Evolutionary conservation across 2,888 invertebrate genomes (phyloP), one percentile per base, ranked within the genome.

Genomic region (Petrolisthes manimaculis): DNA sequence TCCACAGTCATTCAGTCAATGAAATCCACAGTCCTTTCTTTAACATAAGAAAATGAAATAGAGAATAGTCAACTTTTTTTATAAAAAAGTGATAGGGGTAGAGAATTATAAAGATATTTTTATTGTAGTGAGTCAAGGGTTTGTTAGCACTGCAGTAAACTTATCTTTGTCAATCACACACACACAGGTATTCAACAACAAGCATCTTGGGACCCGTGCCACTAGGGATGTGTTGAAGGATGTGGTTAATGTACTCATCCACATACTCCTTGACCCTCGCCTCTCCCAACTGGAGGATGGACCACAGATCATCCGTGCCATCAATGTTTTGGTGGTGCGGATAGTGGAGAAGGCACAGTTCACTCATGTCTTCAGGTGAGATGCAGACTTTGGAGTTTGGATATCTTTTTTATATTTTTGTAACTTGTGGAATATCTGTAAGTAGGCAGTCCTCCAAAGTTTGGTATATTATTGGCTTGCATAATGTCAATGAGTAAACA

Each of bases 291-390:
- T 95, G 90, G 93, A 93, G n/a, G 94, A 94, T 86, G 95, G 95
- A 78, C 95, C 95, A 67, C 95, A 95, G 83, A 95, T 96, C 89
- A 94, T 95, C 89, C 94, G 95, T 21, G 95, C 96, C 6, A 95
- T 96, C 86, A 97, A 97, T 93, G 94, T 95, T 55, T 95, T 96
- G 91, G 95, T 96, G 90, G 95, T 96, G 56, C 95, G 96, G 93
- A 95, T 96, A 89, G 95, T 97, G 90, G 96, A 95, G 93, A 95
- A 94, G 91, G 95, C 95, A 91, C 95, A 95, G 92, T 94, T 94
- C 92, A 96, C 95, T 90, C 95, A 94, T 92, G 94, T 94, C 56
- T 94, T 95, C 90, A 95, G 94, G 96, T 96, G 86, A 93, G 94
- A 75, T 75, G 21, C n/a, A 18, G 9, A 18, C 14, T 24, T 18